Conservation (phyloP, 2,888 invertebrate genomes). For the Drosophila kanekoi region DNA sequence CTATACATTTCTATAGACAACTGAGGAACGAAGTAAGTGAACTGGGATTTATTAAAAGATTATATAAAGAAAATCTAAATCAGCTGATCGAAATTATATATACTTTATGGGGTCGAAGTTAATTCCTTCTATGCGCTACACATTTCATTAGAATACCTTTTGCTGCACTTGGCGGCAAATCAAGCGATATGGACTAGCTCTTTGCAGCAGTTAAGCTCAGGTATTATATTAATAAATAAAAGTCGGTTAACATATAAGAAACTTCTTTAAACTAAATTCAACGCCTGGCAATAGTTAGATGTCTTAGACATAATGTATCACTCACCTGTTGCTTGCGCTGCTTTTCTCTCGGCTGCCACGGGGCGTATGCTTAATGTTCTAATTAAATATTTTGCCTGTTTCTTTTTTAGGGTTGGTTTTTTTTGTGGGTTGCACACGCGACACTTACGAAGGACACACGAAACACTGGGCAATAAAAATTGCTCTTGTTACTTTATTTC, state of each 20-base stretch:
- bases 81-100: too few species aligned
- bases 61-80: too few species aligned
- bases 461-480: slow-evolving; percentile 58
- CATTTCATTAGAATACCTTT: too few species aligned
- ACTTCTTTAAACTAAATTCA: background rate
- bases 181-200: too few species aligned
- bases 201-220: too few species aligned
- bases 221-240: background rate
- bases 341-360: slow-evolving; percentile 1
- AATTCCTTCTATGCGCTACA: too few species aligned
- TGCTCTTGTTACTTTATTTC: slow-evolving; percentile 58
- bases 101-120: too few species aligned
- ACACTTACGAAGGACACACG: slow-evolving; percentile 32
- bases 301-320: background rate
- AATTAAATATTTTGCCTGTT: slow-evolving; percentile 30
- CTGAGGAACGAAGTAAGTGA: too few species aligned
- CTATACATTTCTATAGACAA: too few species aligned
- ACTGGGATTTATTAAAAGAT: too few species aligned
- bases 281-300: background rate
- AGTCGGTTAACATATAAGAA: too few species aligned
- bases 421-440: slow-evolving; percentile 22
- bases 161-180: too few species aligned
- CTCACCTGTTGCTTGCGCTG: slow-evolving; percentile 47
- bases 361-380: slow-evolving; percentile 49
- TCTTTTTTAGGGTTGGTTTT: slow-evolving; percentile 1